Evolutionary conservation across 2,113 vertebrate species (phyloP), one percentile per base, ranked within the genome.

Genomic region (Corythornis vintsioides): DNA sequence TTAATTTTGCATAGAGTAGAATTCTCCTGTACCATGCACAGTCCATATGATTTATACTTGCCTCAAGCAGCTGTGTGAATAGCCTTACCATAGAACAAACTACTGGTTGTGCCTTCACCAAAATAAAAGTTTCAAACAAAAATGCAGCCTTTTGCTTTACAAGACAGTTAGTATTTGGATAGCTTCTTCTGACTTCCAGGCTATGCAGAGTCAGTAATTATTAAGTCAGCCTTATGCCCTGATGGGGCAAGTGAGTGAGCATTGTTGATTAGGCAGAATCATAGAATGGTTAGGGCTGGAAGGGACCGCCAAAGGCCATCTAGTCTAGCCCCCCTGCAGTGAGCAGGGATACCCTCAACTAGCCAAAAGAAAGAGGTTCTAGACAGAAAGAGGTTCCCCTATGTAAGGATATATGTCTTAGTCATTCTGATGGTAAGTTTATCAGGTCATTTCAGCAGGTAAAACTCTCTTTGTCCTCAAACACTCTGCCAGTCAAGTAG

Each of bases 1-100:
- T 95, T 86, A 89, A 93, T 97, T 96, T 91, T 96, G 80, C 90
- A 95, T 93, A 86, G 69, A 88, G 85, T 47, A 64, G 90, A 71
- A 88, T 92, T 81, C 75, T 86, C 33, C 69, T 40, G 56, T 53
- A 33, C 48, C 7, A 1, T 0, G 4, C 9, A 2, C 31, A n/a
- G 73, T 28, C 59, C 31, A 0, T 16, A 4, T 81, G 65, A 94
- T 92, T 93, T 80, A 90, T 33, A 33, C 29, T 33, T 83, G 65
- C 57, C 71, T 88, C 18, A 9, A 74, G 61, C 15, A 53, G 67
- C 84, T 81, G 22, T 31, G 26, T 10, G 42, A 92, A 47, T 16
- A 91, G 33, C 29, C 48, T 71, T 28, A 60, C 53, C 3, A 3
- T 60, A 47, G 82, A 63, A 59, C 38, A 80, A 85, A 81, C 52